phyloP scores from a whole-genome alignment of 2,888 invertebrate genomes.

The Lypha dubia region DNA sequence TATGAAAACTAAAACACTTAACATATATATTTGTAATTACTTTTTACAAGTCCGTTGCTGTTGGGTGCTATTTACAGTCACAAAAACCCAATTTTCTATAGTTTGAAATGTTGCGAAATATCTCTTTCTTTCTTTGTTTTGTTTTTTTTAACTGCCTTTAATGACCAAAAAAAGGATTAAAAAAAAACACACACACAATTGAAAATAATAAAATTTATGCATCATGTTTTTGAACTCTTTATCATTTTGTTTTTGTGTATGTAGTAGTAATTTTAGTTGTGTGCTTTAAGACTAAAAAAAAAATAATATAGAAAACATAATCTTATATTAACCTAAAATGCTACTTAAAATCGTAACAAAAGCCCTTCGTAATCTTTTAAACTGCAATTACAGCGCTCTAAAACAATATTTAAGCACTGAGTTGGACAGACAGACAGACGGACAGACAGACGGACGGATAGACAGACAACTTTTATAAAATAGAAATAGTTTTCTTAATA shows the following conservation, averaged over 20 bases:
- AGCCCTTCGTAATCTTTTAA: conserved; percentile 71
- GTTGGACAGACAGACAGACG: conserved; percentile 5
- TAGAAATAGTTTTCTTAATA: conserved; percentile 14
- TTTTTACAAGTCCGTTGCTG: background rate
- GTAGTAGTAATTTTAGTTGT: background rate
- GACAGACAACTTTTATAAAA: conserved; percentile 21
- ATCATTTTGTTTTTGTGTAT: background rate
- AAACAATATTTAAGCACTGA: conserved; percentile 24
- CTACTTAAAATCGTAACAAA: conserved; percentile 62
- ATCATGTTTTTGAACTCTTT: background rate
- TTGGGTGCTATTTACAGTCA: background rate
- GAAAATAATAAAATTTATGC: background rate
- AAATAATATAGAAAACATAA: conserved; percentile 62
- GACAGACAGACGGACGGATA: background rate
- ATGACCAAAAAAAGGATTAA: conserved; percentile 27
- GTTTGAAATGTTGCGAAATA: conserved; percentile 32
- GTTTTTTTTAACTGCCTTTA: conserved; percentile 33
- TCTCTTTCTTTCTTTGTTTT: too few relatives aligned
- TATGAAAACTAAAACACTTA: conserved; percentile 24
- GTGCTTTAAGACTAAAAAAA: conserved; percentile 39
- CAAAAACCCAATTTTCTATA: background rate
- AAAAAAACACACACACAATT: background rate
- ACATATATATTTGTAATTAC: conserved; percentile 24
- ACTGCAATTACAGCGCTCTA: conserved; percentile 69
- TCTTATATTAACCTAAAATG: conserved; percentile 69